phyloP scores from a whole-genome alignment of 1,140 invertebrate genomes.

The Polypedilum pembai region DNA sequence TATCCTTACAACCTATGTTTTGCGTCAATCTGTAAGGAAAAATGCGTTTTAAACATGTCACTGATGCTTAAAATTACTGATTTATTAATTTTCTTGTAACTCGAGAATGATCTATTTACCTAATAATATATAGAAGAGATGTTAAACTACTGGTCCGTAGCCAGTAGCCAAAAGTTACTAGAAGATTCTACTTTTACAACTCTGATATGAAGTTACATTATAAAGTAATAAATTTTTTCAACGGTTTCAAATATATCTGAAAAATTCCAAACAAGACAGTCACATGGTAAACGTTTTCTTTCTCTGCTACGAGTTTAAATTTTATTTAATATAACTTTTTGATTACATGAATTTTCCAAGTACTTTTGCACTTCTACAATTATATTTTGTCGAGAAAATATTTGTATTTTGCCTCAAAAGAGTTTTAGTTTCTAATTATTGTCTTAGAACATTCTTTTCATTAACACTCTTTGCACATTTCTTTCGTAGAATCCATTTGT shows the following conservation, averaged over 20 bases:
- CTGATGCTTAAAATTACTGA: too few relatives aligned
- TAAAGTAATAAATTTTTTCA: too few relatives aligned
- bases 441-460: slow-evolving; percentile 7
- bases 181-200: too few relatives aligned
- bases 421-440: slow-evolving; percentile 20
- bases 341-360: slow-evolving; percentile 6
- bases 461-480: neutral
- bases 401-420: neutral
- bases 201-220: too few relatives aligned
- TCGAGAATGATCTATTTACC: too few relatives aligned
- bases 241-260: neutral
- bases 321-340: slow-evolving; percentile 7
- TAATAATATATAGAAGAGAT: too few relatives aligned
- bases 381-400: neutral
- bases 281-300: neutral
- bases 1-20: too few relatives aligned
- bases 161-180: too few relatives aligned
- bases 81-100: too few relatives aligned
- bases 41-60: too few relatives aligned
- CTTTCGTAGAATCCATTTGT: slow-evolving; percentile 25
- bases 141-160: too few relatives aligned
- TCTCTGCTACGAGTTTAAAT: neutral
- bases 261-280: neutral
- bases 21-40: too few relatives aligned
- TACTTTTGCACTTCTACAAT: neutral